phyloP scores from a whole-genome alignment of 2,888 invertebrate genomes.

The Melieria picta region DNA sequence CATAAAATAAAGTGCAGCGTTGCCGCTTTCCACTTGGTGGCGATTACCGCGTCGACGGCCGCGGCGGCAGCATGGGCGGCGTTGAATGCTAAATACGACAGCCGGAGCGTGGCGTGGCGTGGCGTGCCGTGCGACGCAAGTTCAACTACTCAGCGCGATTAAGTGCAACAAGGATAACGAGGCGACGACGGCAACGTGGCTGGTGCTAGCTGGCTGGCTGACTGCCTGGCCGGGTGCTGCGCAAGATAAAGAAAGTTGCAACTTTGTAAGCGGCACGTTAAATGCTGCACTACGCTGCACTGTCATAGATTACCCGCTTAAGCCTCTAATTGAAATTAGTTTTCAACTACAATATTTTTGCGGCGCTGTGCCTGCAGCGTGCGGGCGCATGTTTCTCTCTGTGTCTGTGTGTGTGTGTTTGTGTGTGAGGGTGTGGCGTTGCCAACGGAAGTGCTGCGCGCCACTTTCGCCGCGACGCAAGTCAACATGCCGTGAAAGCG shows the following conservation, averaged over 20 bases:
- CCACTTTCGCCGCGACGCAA: too few relatives aligned
- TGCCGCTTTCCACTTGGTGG: too few relatives aligned
- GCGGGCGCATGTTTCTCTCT: not conserved
- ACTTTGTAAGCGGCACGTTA: too few relatives aligned
- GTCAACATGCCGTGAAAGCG: too few relatives aligned
- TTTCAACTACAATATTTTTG: slow-evolving; percentile 14
- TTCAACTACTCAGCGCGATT: too few relatives aligned
- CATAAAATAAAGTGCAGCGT: too few relatives aligned
- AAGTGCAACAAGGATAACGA: slow-evolving; percentile 16
- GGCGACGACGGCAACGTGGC: not conserved
- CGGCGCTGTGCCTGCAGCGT: not conserved
- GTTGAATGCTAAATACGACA: too few relatives aligned
- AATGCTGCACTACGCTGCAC: not conserved
- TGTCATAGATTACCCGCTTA: slow-evolving; percentile 37
- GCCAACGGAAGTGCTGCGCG: too few relatives aligned
- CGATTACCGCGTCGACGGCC: too few relatives aligned
- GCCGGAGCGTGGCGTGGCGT: too few relatives aligned
- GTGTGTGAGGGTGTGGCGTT: not conserved
- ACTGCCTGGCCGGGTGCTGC: not conserved
- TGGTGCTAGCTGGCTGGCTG: not conserved
- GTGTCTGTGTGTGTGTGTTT: not conserved
- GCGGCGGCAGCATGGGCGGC: too few relatives aligned
- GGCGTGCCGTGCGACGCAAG: too few relatives aligned
- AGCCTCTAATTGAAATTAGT: slow-evolving; percentile 41
- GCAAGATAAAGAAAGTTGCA: slow-evolving; percentile 11